Base-by-base conservation (phyloP, 1,140 invertebrate species). In the Drosophila pandora region DNA sequence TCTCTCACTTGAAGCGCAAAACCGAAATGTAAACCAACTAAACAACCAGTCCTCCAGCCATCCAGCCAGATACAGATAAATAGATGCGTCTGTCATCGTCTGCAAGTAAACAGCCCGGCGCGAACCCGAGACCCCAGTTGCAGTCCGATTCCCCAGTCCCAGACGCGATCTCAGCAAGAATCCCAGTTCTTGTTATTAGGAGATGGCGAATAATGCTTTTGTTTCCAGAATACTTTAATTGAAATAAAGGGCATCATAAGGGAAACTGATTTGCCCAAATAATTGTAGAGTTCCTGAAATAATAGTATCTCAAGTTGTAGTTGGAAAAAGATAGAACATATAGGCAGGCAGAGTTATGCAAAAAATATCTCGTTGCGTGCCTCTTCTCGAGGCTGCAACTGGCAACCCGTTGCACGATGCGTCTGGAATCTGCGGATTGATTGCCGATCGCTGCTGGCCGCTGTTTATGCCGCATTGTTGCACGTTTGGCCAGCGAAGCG, bases 21-120 rank as follows among this genome's bases (percentile, higher is more conserved):
- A 77, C 81, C 82, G 52, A 88, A 87, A 88, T 78, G 82, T 85
- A 85, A 85, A 85, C 81, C 73, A 84, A 84, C 59, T 67, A 76
- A 72, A 57, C 49, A 79, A 59, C 49, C 59, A 75, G 39, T 30
- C 60, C 47, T n/a, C 34, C 64, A 60, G 21, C 34, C 65, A 62
- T 47, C 43, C 43, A 21, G 56, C 34, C 34, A 53, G 34, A 37
- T 34, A 69, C 39, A 73, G 48, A 68, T 83, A 83, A 79, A 84
- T 83, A 76, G 67, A 70, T 30, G 67, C 67, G 67, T 57, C 67
- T 70, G 64, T 70, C 67, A 70, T 69, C 67, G 64, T 49, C n/a
- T 5, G 43, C 63, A 25, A 25, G 64, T 57, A 69, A 70, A 70
- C 63, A 69, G 25, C 43, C 13, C 41, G 41, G 17, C 22, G 60